These are phyloP conservation scores for Neoascia interrupta DNA, from an alignment of 2,888 invertebrate species.

Conservation along the genomic window DNA sequence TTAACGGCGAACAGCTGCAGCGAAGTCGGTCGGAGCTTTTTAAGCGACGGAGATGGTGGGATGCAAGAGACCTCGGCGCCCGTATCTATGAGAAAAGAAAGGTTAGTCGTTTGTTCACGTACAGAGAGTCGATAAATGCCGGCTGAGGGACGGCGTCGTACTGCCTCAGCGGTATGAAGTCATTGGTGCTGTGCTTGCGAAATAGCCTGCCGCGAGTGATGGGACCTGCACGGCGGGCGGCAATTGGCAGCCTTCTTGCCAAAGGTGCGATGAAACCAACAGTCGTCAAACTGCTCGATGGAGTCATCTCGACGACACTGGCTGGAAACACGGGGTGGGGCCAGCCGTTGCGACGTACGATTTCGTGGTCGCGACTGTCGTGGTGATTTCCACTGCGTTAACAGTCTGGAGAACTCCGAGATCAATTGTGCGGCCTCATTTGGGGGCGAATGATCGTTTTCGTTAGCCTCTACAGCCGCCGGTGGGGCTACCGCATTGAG, in stretches of 20 bases:
- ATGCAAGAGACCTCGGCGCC: constrained; percentile 6
- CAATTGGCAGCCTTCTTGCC: not conserved
- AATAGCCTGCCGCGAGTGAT: not conserved
- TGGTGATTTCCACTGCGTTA: no score
- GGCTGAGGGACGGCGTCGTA: not conserved
- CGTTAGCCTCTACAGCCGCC: no score
- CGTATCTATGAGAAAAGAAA: not conserved
- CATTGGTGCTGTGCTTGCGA: not conserved
- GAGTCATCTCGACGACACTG: no score
- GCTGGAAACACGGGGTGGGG: no score
- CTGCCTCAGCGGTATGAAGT: not conserved
- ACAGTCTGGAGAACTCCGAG: no score
- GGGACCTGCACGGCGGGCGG: not conserved
- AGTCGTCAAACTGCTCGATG: not conserved
- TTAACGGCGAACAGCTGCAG: no score
- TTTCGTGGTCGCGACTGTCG: no score
- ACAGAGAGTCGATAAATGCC: not conserved
- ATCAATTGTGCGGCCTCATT: no score
- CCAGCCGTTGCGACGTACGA: no score
- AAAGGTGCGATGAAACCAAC: not conserved
- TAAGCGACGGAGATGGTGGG: not conserved
- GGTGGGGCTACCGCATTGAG: no score
- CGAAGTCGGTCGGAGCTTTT: no score
- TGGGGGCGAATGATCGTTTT: no score
- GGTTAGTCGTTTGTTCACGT: constrained; percentile 2